Base-by-base conservation (phyloP, 2,888 invertebrate genomes). In the Drosophila formosana region DNA sequence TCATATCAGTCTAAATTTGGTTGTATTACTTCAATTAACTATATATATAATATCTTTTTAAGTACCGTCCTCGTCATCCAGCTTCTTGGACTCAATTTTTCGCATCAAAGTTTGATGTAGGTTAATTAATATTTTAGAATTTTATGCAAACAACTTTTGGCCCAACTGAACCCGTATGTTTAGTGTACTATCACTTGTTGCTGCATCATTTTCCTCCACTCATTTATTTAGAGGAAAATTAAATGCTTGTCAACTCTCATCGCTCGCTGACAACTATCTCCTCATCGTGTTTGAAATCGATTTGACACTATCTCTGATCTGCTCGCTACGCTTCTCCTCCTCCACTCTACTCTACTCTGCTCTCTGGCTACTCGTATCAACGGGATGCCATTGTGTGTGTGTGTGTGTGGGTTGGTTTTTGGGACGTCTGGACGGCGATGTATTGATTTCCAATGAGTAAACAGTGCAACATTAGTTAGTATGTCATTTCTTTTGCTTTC, bases 381-480 rank as follows among this genome's bases (percentile, higher is more conserved):
- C 62, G 75, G 46, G 72, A 56, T 56, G 55, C 37, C 34, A 23
- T 55, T 23, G 18, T 18, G 18, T 28, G 1, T 23, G 1, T 50
- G 2, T 37, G 18, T 43, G 55, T 51, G 47, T 68, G 46, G 55
- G 64, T 52, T 78, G 64, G 4, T 37, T 46, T 74, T 75, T 62
- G 52, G 75, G 46, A 64, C 32, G 55, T 53, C 67, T 57, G 50
- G 49, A 43, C 57, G 11, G 52, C 72, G n/a, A 11, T 9, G 26
- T 72, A 75, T 78, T 72, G 53, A 78, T 73, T 77, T 68, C 63
- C 51, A 77, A 60, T 60, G 49, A 50, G 43, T 63, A 56, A 56
- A 57, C 62, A 63, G 45, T 39, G 30, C 26, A 43, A 37, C 4
- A 37, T 37, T 37, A 9, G 58, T 62, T 51, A 28, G 32, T 45